These are phyloP conservation scores for Crioceris asparagi DNA, from an alignment of 2,888 invertebrate genomes.

Conservation along the genomic window DNA sequence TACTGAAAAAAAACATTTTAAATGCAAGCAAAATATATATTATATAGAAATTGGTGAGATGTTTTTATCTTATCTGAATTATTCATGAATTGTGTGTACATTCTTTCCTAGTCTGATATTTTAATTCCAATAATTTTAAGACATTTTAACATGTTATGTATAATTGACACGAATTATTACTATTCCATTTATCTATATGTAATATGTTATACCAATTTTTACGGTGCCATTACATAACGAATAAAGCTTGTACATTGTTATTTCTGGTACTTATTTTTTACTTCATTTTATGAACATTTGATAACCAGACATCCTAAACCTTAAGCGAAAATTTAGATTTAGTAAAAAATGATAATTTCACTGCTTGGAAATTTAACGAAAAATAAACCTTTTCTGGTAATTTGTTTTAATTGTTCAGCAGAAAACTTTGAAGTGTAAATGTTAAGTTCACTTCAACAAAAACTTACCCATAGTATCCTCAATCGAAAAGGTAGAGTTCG, in stretches of 20 bases:
- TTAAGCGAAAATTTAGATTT: too few relatives aligned
- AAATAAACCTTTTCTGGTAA: too few relatives aligned
- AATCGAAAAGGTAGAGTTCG: too few relatives aligned
- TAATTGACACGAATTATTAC: slow-evolving; percentile 18
- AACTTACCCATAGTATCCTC: too few relatives aligned
- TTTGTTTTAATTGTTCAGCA: too few relatives aligned
- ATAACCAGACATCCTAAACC: too few relatives aligned
- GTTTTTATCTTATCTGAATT: slow-evolving; percentile 22
- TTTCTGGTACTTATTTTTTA: too few relatives aligned
- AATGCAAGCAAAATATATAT: slow-evolving; percentile 5
- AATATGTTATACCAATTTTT: slow-evolving; percentile 18
- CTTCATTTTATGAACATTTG: too few relatives aligned
- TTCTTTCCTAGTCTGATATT: slow-evolving; percentile 29
- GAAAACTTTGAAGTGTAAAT: too few relatives aligned
- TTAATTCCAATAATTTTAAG: slow-evolving; percentile 23
- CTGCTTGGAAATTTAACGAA: too few relatives aligned
- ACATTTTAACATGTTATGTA: slow-evolving; percentile 20
- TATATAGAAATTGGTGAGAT: slow-evolving; percentile 15
- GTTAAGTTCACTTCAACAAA: too few relatives aligned
- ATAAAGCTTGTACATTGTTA: slow-evolving; percentile 34
- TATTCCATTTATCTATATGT: slow-evolving; percentile 19
- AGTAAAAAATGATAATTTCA: too few relatives aligned
- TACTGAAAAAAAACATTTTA: slow-evolving; percentile 6
- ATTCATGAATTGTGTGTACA: slow-evolving; percentile 19
- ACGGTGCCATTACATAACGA: slow-evolving; percentile 31